Evolutionary conservation across 1,140 invertebrate species (phyloP).

Genomic region (Bemisia tabaci): DNA sequence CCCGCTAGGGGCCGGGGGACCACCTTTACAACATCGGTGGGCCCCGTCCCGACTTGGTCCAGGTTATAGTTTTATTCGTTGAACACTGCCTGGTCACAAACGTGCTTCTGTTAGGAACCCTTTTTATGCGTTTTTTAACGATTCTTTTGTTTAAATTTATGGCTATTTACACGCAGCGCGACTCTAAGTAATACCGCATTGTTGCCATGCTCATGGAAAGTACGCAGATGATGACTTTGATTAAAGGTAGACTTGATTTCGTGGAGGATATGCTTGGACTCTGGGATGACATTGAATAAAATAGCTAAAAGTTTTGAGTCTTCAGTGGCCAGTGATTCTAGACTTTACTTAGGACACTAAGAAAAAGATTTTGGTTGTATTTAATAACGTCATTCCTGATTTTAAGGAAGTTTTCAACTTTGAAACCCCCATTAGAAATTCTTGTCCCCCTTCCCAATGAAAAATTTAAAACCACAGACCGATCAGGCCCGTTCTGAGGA

Average conservation of each 20-base stretch:
- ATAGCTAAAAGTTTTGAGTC: not conserved
- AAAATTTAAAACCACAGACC: too few species aligned
- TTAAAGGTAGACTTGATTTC: not conserved
- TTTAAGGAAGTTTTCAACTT: too few species aligned
- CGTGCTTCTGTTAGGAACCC: not conserved
- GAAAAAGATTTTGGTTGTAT: too few species aligned
- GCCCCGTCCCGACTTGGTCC: not conserved
- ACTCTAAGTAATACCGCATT: not conserved
- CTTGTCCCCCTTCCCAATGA: too few species aligned
- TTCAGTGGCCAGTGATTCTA: too few species aligned
- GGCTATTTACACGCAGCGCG: not conserved
- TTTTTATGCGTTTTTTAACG: not conserved
- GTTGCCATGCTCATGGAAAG: not conserved
- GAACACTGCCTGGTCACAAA: not conserved
- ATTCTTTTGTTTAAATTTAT: not conserved
- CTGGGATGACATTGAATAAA: not conserved
- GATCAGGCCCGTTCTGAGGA: too few species aligned
- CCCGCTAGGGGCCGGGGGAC: too few species aligned
- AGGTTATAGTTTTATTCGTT: not conserved
- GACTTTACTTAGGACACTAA: too few species aligned
- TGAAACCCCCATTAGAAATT: too few species aligned
- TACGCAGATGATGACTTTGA: not conserved
- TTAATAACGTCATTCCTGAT: too few species aligned
- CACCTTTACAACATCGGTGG: too few species aligned
- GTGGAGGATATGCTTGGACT: not conserved